phyloP scores from a whole-genome alignment of 2,888 invertebrate species.

The Drosophila meridiana region DNA sequence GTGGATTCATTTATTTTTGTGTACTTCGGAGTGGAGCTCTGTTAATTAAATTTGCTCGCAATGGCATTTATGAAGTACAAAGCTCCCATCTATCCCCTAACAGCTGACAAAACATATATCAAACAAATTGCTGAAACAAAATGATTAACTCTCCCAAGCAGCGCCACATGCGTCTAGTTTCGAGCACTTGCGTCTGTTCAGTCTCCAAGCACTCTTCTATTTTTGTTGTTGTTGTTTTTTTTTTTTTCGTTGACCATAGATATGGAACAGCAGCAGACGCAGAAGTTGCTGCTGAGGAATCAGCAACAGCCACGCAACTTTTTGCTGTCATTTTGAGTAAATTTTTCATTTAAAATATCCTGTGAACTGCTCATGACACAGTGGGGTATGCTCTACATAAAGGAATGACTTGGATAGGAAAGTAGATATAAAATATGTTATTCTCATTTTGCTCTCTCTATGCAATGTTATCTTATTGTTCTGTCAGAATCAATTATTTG shows the following conservation, averaged over 20 bases:
- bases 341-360: slow-evolving; percentile 67
- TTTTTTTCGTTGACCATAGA: slow-evolving; percentile 35
- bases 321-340: slow-evolving; percentile 71
- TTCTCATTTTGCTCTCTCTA: neutral
- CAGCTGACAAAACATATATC: slow-evolving; percentile 41
- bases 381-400: neutral
- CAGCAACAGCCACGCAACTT: slow-evolving; percentile 60
- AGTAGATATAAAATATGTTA: neutral
- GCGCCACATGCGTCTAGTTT: slow-evolving; percentile 44
- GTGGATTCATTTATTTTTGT: slow-evolving; percentile 9
- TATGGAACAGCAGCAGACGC: slow-evolving; percentile 41
- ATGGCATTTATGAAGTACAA: slow-evolving; percentile 49
- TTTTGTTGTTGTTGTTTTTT: neutral
- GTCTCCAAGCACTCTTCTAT: slow-evolving; percentile 19
- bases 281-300: slow-evolving; percentile 13
- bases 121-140: slow-evolving; percentile 66
- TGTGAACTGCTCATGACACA: neutral
- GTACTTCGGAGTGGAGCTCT: slow-evolving; percentile 9
- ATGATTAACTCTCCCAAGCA: slow-evolving; percentile 67
- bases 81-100: neutral
- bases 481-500: neutral
- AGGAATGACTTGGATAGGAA: too few species aligned
- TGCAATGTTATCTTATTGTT: neutral
- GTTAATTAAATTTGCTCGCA: slow-evolving; percentile 50
- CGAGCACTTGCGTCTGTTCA: slow-evolving; percentile 37